A percentile compares a stretch with the other conserved stretches of the same genome.
Conservation (phyloP, 2,797 vertebrate species). For the Pseudochaenichthys georgianus region DNA sequence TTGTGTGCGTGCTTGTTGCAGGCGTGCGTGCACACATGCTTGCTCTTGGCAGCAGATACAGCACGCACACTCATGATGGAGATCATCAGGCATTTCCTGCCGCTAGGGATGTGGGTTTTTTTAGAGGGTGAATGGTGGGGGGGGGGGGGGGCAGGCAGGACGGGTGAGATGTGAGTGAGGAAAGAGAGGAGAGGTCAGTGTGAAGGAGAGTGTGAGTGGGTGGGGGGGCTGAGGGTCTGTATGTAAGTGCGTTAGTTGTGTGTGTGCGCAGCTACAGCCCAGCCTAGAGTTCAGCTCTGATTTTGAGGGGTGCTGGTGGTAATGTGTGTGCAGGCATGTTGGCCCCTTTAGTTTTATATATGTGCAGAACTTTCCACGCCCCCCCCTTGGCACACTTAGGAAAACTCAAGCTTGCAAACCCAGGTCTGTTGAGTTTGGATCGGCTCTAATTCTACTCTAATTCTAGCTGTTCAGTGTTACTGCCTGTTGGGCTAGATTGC, state of each 20-base stretch:
- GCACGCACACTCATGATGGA: constrained; percentile 92
- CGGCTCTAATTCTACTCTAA: constrained; percentile 27
- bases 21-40: constrained; percentile 32
- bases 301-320: constrained; percentile 33
- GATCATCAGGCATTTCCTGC: constrained; percentile 99
- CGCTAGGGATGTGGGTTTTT: constrained; percentile 87
- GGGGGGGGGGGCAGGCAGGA: constrained; percentile 60
- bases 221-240: constrained; percentile 28
- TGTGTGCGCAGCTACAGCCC: constrained; percentile 36
- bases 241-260: constrained; percentile 51
- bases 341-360: constrained; percentile 17
- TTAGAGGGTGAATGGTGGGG: constrained; percentile 48
- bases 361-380: constrained; percentile 35
- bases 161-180: constrained; percentile 74
- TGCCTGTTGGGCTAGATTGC: constrained; percentile 36
- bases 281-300: constrained; percentile 50
- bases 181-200: constrained; percentile 67
- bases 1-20: constrained; percentile 44
- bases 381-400: constrained; percentile 36
- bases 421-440: constrained; percentile 43
- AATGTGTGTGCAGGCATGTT: constrained; percentile 40
- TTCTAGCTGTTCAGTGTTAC: constrained; percentile 18
- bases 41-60: constrained; percentile 88
- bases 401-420: constrained; percentile 31
- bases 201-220: constrained; percentile 60